Conservation (phyloP, 2,113 vertebrate genomes). For the Spizaetus ornatus region DNA sequence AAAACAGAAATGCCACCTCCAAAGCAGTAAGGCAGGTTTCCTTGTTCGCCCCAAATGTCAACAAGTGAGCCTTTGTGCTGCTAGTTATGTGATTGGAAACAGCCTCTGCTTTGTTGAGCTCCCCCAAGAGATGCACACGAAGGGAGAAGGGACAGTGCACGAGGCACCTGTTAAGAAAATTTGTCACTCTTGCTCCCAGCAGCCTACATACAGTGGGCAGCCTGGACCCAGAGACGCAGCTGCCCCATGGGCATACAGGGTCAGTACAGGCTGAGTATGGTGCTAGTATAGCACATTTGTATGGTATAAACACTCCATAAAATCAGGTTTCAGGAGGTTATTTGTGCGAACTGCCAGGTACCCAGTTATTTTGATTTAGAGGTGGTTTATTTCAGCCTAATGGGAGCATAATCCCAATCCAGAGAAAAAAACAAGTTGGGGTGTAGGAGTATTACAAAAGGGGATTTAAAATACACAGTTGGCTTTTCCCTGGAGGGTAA, state of each 20-base stretch:
- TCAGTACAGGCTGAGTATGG: rapidly evolving
- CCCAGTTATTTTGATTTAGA: neutral
- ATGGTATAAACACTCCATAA: neutral
- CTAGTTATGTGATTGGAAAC: neutral
- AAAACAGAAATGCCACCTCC: neutral
- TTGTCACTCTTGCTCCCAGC: neutral
- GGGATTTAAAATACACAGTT: neutral
- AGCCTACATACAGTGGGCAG: neutral
- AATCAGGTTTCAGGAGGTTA: neutral
- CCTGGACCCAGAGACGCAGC: neutral
- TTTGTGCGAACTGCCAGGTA: neutral
- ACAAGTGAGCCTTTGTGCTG: neutral
- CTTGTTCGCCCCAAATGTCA: neutral
- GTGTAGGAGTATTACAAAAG: neutral
- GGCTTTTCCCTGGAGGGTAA: neutral
- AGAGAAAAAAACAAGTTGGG: neutral
- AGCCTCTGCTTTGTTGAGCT: neutral
- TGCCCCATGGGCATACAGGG: rapidly evolving
- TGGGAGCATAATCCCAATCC: neutral
- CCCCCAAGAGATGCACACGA: neutral
- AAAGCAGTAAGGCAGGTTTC: neutral
- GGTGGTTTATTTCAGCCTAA: neutral
- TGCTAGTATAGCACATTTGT: neutral
- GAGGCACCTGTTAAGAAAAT: neutral
- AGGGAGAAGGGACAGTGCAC: neutral